phyloP scores from a whole-genome alignment of 1,140 invertebrate species.

The Alviniconcha marisindica region DNA sequence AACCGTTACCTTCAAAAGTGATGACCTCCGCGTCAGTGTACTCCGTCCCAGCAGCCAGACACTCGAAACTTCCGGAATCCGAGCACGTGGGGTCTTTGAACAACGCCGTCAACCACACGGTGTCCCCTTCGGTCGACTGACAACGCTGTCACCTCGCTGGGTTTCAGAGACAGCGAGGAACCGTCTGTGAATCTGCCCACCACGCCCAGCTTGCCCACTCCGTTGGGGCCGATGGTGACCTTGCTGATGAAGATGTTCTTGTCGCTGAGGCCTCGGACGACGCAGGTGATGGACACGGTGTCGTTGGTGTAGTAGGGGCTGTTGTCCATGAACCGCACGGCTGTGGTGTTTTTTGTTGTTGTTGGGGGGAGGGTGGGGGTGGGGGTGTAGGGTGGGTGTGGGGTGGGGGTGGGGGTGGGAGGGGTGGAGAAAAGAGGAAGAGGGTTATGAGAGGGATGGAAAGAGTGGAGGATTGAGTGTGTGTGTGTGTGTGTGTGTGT shows the following conservation, averaged over 20 bases:
- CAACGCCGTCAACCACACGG: background rate
- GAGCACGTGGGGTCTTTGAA: background rate
- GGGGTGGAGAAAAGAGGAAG: too few species aligned
- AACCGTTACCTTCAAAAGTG: background rate
- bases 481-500: too few species aligned
- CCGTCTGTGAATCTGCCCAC: background rate
- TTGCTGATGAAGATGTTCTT: conserved; percentile 8
- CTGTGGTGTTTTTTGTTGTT: too few species aligned
- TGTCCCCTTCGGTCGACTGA: background rate
- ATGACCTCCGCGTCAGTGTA: background rate
- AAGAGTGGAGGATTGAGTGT: too few species aligned
- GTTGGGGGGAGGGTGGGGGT: too few species aligned
- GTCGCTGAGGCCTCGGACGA: background rate
- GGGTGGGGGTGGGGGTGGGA: too few species aligned
- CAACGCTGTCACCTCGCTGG: background rate
- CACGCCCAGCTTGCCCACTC: background rate
- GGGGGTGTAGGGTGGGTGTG: too few species aligned
- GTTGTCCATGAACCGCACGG: background rate
- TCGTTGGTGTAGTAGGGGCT: background rate
- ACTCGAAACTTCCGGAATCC: background rate
- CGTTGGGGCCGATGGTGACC: background rate
- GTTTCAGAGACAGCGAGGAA: background rate
- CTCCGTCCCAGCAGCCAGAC: background rate
- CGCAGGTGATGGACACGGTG: background rate
- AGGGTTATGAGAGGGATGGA: too few species aligned